Percentiles rank a stretch among this genome's conserved stretches.
phyloP scores from a whole-genome alignment of 2,113 vertebrate species.

The Upupa epops region DNA sequence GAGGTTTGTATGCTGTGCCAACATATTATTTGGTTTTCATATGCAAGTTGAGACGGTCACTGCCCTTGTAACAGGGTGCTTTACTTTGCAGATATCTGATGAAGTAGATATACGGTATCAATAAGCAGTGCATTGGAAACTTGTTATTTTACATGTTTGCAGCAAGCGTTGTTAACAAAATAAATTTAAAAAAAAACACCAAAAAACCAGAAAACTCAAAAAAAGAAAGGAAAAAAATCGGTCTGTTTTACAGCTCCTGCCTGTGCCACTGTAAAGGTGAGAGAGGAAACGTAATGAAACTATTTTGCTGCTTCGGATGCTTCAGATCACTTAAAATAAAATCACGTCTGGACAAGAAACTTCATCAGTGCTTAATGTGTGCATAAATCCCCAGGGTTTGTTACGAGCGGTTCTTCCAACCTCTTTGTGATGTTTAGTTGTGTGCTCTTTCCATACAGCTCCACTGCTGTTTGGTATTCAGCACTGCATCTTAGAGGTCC shows the following conservation, averaged over 20 bases:
- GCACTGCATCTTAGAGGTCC: not conserved
- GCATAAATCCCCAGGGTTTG: not conserved
- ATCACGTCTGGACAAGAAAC: constrained; percentile 17
- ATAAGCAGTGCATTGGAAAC: constrained; percentile 59
- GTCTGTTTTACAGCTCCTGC: constrained; percentile 59
- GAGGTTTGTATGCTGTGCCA: constrained; percentile 83
- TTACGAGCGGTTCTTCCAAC: not conserved
- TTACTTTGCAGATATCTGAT: constrained; percentile 72
- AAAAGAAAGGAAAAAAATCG: no score
- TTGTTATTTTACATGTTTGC: constrained; percentile 59
- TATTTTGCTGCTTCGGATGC: constrained; percentile 79
- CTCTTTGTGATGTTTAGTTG: not conserved
- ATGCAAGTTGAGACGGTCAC: constrained; percentile 71
- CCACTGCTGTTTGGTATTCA: not conserved
- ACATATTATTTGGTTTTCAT: constrained; percentile 70
- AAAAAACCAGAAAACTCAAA: not conserved
- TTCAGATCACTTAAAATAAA: constrained; percentile 68
- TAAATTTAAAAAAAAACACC: not conserved
- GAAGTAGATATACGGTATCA: constrained; percentile 55
- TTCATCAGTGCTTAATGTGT: constrained; percentile 58
- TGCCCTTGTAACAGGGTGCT: constrained; percentile 54
- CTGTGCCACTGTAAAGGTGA: constrained; percentile 35
- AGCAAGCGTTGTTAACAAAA: constrained; percentile 47
- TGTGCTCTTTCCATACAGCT: not conserved
- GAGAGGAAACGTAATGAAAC: constrained; percentile 57